These are phyloP conservation scores for Acrocyrtus sp. DNA, from an alignment of 2,888 invertebrate genomes.

Conservation along the genomic window DNA sequence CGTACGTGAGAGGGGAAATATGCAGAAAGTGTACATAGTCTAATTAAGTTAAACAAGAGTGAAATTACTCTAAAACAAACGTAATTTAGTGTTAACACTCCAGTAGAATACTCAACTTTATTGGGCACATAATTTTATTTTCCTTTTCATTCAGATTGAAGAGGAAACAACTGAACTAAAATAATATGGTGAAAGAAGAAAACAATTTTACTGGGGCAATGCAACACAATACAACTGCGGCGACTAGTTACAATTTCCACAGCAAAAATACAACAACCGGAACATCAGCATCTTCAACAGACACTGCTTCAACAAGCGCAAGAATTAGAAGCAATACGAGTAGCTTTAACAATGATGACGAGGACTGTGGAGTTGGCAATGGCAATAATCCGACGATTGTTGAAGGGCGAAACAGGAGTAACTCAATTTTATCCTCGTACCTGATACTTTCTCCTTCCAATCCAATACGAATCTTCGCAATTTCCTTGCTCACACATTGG, in stretches of 20 bases:
- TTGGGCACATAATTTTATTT: no score
- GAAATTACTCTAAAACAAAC: no score
- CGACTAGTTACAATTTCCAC: not conserved
- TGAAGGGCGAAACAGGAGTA: no score
- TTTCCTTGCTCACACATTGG: constrained; percentile 40
- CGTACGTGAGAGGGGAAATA: no score
- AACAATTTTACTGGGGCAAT: constrained; percentile 32
- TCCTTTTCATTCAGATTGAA: no score
- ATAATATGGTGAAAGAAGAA: constrained; percentile 21
- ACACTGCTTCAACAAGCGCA: no score
- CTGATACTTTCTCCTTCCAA: constrained; percentile 46
- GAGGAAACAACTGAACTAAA: no score
- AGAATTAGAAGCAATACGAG: not conserved
- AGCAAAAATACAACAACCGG: constrained; percentile 12
- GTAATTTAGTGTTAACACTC: no score
- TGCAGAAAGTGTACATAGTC: no score
- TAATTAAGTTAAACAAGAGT: no score
- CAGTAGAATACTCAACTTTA: no score
- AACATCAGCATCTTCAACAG: no score
- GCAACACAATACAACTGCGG: constrained; percentile 11
- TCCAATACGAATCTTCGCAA: constrained; percentile 31
- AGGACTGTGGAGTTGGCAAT: not conserved
- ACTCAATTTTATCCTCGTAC: constrained; percentile 21
- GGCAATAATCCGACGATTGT: not conserved
- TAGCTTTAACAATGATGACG: not conserved